phyloP scores from a whole-genome alignment of 2,888 invertebrate species.

The Anticlea derivata region DNA sequence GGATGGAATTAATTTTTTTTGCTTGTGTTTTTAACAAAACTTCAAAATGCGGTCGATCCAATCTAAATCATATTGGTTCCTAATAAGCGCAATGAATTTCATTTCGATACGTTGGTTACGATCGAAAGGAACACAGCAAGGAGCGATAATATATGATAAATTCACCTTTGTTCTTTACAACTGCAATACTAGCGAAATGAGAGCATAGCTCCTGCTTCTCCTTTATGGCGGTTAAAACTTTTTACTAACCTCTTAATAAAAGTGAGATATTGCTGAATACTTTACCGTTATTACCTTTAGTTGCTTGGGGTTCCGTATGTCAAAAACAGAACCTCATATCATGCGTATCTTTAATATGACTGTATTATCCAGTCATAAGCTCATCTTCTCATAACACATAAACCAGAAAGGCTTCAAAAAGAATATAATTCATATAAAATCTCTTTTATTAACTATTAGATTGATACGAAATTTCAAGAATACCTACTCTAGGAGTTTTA shows the following conservation, averaged over 20 bases:
- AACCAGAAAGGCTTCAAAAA: too few species aligned
- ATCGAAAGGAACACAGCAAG: background rate
- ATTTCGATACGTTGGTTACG: too few species aligned
- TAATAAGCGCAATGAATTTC: background rate
- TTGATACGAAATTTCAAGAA: too few species aligned
- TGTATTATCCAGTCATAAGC: too few species aligned
- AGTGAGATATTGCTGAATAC: conserved; percentile 19
- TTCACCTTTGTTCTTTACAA: conserved; percentile 23
- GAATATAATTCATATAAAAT: too few species aligned
- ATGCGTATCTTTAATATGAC: too few species aligned
- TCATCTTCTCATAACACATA: too few species aligned
- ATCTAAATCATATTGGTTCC: background rate
- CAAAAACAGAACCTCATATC: too few species aligned
- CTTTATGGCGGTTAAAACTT: conserved; percentile 21
- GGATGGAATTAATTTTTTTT: conserved; percentile 9
- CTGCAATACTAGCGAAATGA: conserved; percentile 23
- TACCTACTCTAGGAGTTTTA: too few species aligned
- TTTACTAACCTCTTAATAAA: conserved; percentile 26
- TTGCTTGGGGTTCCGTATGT: background rate
- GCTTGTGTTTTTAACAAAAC: too few species aligned
- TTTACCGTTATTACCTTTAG: conserved; percentile 16
- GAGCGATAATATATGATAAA: conserved; percentile 8
- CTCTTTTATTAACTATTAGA: too few species aligned
- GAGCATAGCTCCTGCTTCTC: conserved; percentile 10
- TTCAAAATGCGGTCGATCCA: too few species aligned